Evolutionary conservation across 1,140 invertebrate genomes (phyloP).

Genomic region (Drosophila repletoides): DNA sequence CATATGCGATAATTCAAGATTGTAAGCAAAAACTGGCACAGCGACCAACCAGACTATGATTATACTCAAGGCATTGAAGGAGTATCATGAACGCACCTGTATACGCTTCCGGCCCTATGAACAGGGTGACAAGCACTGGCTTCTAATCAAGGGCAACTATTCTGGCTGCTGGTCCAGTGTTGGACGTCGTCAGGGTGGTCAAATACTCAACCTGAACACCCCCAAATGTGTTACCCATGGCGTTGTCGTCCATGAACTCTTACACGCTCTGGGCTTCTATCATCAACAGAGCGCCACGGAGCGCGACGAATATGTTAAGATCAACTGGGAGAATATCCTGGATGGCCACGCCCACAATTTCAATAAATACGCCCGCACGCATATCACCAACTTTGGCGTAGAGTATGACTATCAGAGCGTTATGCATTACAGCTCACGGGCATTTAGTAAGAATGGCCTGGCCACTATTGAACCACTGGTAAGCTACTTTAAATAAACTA

Average conservation of each 20-base stretch:
- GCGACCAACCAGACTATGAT: slow-evolving; percentile 83
- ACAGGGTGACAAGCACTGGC: slow-evolving; percentile 85
- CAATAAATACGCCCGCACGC: slow-evolving; percentile 86
- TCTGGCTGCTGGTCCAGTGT: slow-evolving; percentile 93
- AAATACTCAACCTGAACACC: slow-evolving; percentile 85
- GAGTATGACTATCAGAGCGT: slow-evolving; percentile 88
- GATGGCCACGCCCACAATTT: slow-evolving; percentile 87
- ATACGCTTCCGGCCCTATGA: slow-evolving; percentile 88
- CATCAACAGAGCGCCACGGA: slow-evolving; percentile 89
- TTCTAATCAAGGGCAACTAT: slow-evolving; percentile 86
- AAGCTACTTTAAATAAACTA: slow-evolving; percentile 25
- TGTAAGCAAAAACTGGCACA: slow-evolving; percentile 19
- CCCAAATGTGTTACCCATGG: slow-evolving; percentile 84
- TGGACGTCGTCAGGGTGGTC: slow-evolving; percentile 85
- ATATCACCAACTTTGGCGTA: slow-evolving; percentile 86
- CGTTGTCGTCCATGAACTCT: slow-evolving; percentile 86
- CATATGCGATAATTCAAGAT: slow-evolving; percentile 42
- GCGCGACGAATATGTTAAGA: slow-evolving; percentile 87
- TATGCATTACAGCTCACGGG: slow-evolving; percentile 88
- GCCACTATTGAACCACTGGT: slow-evolving; percentile 85
- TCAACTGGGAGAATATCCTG: slow-evolving; percentile 86
- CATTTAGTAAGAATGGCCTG: slow-evolving; percentile 86
- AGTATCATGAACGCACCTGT: slow-evolving; percentile 89
- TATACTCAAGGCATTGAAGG: slow-evolving; percentile 86
- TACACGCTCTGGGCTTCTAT: slow-evolving; percentile 88